phyloP scores from a whole-genome alignment of 1,140 invertebrate genomes.

The Cotesia chilonis region DNA sequence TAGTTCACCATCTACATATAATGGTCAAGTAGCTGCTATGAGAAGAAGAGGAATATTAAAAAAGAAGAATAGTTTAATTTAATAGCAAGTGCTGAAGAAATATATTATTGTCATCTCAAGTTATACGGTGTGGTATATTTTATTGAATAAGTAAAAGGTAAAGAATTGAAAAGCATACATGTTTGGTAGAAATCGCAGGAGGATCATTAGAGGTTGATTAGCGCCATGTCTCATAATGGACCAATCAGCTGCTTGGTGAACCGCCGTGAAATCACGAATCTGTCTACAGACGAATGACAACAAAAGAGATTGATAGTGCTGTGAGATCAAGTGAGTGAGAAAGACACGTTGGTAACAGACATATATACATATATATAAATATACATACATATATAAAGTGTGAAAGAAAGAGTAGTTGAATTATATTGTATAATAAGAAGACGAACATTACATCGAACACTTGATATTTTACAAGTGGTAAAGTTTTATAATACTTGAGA shows the following conservation, averaged over 20 bases:
- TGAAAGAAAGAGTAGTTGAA: constrained; percentile 18
- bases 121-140: neutral
- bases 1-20: too few species aligned
- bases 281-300: constrained; percentile 63
- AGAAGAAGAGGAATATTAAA: neutral
- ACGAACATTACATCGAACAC: too few species aligned
- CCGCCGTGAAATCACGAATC: constrained; percentile 54
- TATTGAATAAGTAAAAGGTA: neutral
- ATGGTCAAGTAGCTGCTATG: too few species aligned
- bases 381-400: neutral
- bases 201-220: constrained; percentile 47
- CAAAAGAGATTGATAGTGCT: constrained; percentile 62
- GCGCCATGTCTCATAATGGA: constrained; percentile 55
- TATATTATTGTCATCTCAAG: too few species aligned
- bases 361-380: constrained; percentile 12
- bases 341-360: constrained; percentile 2
- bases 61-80: too few species aligned
- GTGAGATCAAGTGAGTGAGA: constrained; percentile 23
- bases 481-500: too few species aligned
- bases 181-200: constrained; percentile 13
- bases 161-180: neutral
- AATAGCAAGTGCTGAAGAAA: too few species aligned
- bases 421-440: neutral
- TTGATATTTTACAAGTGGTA: too few species aligned
- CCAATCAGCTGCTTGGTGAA: constrained; percentile 58